Base-by-base conservation (phyloP, 2,888 invertebrate genomes). In the Epirrita christyi region DNA sequence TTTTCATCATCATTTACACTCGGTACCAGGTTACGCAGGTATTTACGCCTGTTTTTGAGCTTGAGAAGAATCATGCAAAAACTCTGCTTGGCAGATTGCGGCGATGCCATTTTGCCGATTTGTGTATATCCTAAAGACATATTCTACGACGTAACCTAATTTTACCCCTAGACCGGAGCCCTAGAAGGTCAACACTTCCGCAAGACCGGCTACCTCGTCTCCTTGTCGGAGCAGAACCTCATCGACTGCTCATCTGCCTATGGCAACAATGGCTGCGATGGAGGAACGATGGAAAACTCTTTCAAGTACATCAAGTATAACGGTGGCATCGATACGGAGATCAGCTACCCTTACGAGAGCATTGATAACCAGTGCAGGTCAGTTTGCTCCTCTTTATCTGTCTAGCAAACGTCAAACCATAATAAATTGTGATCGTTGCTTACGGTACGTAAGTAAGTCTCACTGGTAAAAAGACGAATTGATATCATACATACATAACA, bases 181-280 rank as follows among this genome's bases (percentile, higher is more conserved):
- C 86, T 98, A n/a, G 98, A 98, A 90, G 98, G 96, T 0, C 98
- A 98, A 85, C 96, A 98, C 85, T 98, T 94, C 93, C 94, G 97
- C 67, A 94, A 95, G 86, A 92, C 93, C 10, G 96, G 96, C 8
- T 93, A 93, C 67, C 92, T 98, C 51, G 93, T 97, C 28, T 97
- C 97, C 0, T 93, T 98, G 10, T 97, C 97, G 66, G 98, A 98
- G 89, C 98, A 98, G 92, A 98, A 98, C 88, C 93, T 98, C 63
- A 93, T 98, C 54, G 98, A 98, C 89, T 98, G 98, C 81, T 97
- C 97, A 1, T 73, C 84, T 1, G 92, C 93, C 64, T 98, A 96
- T 80, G 97, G 97, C 40, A 98, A 98, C 90, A 95, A 97, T 78
- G 98, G 98, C 50, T 98, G 98, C 89, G 95, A 96, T 72, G 98